Evolutionary conservation across 2,888 invertebrate genomes (phyloP).

Genomic region (Lypha dubia): DNA sequence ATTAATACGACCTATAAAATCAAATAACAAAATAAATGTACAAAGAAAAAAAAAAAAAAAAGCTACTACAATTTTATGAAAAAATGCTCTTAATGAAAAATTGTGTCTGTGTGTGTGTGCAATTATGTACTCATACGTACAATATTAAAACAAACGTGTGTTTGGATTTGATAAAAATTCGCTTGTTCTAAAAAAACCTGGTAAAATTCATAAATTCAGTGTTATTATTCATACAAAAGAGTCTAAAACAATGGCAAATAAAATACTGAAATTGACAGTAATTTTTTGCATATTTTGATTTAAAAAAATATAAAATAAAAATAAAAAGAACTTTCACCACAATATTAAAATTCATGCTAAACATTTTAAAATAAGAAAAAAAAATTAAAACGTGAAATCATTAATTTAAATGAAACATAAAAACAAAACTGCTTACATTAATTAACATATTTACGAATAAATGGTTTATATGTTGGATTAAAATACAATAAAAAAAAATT

Average conservation of each 20-base stretch:
- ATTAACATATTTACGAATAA: background rate
- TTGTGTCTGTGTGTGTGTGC: too few relatives aligned
- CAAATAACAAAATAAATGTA: background rate
- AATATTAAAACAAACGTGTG: background rate
- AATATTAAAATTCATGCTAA: background rate
- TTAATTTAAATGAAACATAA: background rate
- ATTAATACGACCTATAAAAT: slow-evolving; percentile 2
- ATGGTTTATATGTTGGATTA: background rate
- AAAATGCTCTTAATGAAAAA: background rate
- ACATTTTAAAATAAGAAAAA: background rate
- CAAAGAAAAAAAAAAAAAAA: too few relatives aligned
- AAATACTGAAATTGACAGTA: background rate
- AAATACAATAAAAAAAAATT: too few relatives aligned
- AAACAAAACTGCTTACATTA: background rate
- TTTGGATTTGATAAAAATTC: background rate
- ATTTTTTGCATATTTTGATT: background rate
- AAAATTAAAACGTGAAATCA: background rate
- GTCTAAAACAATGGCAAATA: background rate
- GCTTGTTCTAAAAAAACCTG: background rate
- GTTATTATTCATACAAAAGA: background rate
- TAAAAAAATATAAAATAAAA: too few relatives aligned
- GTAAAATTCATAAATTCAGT: background rate
- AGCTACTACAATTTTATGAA: too few relatives aligned
- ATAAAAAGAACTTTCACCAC: background rate
- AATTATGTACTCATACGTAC: background rate